Evolutionary conservation across 2,888 invertebrate species (phyloP).

Genomic region (Drosophila eohydei): DNA sequence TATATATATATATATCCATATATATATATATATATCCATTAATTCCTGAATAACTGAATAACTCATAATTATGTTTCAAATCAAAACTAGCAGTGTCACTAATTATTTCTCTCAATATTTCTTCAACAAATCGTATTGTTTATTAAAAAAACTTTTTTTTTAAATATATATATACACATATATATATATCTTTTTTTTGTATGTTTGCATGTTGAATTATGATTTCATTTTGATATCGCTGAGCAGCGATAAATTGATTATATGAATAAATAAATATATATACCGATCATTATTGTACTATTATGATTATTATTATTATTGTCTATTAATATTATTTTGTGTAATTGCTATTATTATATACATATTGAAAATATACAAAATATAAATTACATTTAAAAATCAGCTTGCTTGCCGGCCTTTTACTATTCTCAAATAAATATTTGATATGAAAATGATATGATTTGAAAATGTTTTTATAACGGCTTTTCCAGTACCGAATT

Average conservation of each 20-base stretch:
- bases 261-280: slow-evolving; percentile 42
- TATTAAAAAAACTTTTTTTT: slow-evolving; percentile 1
- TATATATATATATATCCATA: not conserved
- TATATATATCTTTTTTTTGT: slow-evolving; percentile 20
- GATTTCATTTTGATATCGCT: slow-evolving; percentile 41
- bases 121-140: slow-evolving; percentile 7
- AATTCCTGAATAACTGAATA: slow-evolving; percentile 22
- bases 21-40: slow-evolving; percentile 2
- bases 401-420: not conserved
- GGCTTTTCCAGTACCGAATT: not conserved
- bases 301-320: slow-evolving; percentile 68
- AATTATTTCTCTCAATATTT: slow-evolving; percentile 9
- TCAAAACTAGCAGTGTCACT: slow-evolving; percentile 15
- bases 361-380: slow-evolving; percentile 69
- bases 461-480: not conserved
- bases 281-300: slow-evolving; percentile 66
- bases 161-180: not conserved
- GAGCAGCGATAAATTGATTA: slow-evolving; percentile 36
- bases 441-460: not conserved
- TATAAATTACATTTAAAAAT: slow-evolving; percentile 57
- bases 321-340: slow-evolving; percentile 74
- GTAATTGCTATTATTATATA: slow-evolving; percentile 73
- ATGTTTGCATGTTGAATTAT: slow-evolving; percentile 59
- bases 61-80: slow-evolving; percentile 25
- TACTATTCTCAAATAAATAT: not conserved